Conservation (phyloP, 92 coral and sea anemone genomes). For the Paragorgia papillata region DNA sequence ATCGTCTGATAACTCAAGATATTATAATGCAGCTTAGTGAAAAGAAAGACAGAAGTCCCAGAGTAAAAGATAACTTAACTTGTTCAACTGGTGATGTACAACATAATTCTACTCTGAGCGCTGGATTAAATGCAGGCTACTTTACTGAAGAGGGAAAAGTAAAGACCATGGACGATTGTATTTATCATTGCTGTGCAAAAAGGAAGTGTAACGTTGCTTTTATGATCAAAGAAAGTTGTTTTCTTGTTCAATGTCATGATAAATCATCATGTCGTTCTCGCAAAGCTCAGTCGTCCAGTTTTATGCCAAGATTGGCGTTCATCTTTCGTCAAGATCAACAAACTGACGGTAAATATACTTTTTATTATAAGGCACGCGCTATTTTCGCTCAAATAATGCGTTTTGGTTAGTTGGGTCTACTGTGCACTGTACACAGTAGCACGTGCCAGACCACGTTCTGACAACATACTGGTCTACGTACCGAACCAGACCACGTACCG, state of each 20-base stretch:
- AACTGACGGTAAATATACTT: not conserved
- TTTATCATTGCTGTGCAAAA: slow-evolving; percentile 82
- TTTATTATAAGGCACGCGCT: no score
- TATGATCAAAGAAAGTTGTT: slow-evolving; percentile 92
- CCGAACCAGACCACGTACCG: no score
- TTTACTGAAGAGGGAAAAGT: slow-evolving; percentile 76
- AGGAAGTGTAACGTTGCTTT: slow-evolving; percentile 85
- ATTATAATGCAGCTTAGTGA: slow-evolving; percentile 17
- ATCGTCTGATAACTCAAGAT: not conserved
- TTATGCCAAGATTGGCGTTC: slow-evolving; percentile 78
- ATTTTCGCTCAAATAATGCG: not conserved
- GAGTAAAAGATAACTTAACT: slow-evolving; percentile 47
- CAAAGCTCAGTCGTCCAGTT: slow-evolving; percentile 71
- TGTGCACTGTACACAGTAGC: no score
- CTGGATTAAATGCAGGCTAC: slow-evolving; percentile 83
- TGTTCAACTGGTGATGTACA: slow-evolving; percentile 79
- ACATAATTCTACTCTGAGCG: slow-evolving; percentile 76
- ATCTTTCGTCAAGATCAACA: slow-evolving; percentile 36
- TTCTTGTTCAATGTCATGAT: slow-evolving; percentile 75
- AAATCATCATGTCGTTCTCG: slow-evolving; percentile 75
- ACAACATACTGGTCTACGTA: no score
- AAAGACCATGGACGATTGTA: slow-evolving; percentile 78
- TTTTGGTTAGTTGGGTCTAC: no score
- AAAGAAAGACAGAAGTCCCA: slow-evolving; percentile 58
- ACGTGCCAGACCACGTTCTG: no score